Evolutionary conservation across 2,797 vertebrate species (phyloP), one percentile per base, ranked within the genome.

Genomic region (Epinephelus awoara): DNA sequence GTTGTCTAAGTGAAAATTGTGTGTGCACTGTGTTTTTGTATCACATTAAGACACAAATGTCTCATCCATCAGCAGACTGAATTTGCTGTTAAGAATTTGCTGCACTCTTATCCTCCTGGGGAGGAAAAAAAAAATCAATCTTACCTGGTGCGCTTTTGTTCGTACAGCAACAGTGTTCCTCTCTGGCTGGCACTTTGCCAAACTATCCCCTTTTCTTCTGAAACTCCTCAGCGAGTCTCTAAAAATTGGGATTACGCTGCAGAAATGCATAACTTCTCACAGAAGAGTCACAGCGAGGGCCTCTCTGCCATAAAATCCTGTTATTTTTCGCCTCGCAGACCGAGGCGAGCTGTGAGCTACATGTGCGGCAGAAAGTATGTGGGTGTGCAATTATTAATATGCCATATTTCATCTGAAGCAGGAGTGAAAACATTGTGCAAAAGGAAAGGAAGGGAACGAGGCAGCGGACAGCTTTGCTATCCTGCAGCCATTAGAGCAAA

Each of bases 371-470:
- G 72, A 64, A 38, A 67, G 58, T 40, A 51, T 74, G 86, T 81
- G 83, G 76, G 74, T 27, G 72, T 72, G 84, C 46, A 77, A 66
- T 87, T 78, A 89, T 80, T 83, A 77, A 77, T 80, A 46, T 80
- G 72, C 68, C 70, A 72, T 77, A 70, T 80, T 85, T 89, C 42
- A 88, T 84, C 66, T 66, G 38, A 82, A 50, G 52, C 70, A 54
- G 81, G 57, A 73, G n/a, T 58, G 80, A 86, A 89, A 85, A 89
- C 65, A 84, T 42, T 34, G 29, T 29, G 51, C 44, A 57, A 21
- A 62, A 49, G 55, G 52, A 46, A 49, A 67, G 44, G 66, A 76
- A 47, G 59, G 44, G 66, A 76, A 47, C 57, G 34, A 71, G 29
- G 38, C 51, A 59, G 67, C 3, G 46, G 67, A 65, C 23, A 44